These are phyloP conservation scores for Podabrus alpinus DNA, from an alignment of 2,888 invertebrate genomes.

Conservation along the genomic window DNA sequence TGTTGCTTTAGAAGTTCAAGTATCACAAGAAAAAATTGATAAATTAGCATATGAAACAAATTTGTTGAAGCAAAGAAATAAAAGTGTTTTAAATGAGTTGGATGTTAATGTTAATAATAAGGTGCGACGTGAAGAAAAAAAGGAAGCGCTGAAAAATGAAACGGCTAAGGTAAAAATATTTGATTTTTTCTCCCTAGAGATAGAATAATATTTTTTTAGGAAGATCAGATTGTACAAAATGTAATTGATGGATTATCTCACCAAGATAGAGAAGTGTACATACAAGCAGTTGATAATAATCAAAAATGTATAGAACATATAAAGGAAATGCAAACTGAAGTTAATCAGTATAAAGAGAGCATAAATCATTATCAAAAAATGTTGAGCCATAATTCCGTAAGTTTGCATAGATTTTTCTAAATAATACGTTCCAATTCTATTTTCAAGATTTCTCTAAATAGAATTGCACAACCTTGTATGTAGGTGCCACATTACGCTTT, in stretches of 20 bases:
- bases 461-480: too few species aligned
- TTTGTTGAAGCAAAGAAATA: constrained; percentile 28
- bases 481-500: neutral
- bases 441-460: neutral
- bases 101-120: constrained; percentile 40
- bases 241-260: constrained; percentile 38
- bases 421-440: too few species aligned
- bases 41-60: constrained; percentile 28
- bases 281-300: constrained; percentile 36
- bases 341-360: constrained; percentile 35
- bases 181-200: neutral
- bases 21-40: constrained; percentile 28
- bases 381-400: constrained; percentile 35
- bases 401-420: neutral
- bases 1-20: constrained; percentile 30
- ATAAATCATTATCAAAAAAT: constrained; percentile 36
- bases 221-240: constrained; percentile 33
- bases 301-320: constrained; percentile 34
- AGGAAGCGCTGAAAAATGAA: constrained; percentile 35
- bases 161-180: constrained; percentile 34
- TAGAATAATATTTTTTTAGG: constrained; percentile 13
- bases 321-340: constrained; percentile 34
- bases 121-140: constrained; percentile 38
- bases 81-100: constrained; percentile 33
- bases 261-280: constrained; percentile 38